Evolutionary conservation across 2,888 invertebrate genomes (phyloP).

Genomic region (Achlya flavicornis): DNA sequence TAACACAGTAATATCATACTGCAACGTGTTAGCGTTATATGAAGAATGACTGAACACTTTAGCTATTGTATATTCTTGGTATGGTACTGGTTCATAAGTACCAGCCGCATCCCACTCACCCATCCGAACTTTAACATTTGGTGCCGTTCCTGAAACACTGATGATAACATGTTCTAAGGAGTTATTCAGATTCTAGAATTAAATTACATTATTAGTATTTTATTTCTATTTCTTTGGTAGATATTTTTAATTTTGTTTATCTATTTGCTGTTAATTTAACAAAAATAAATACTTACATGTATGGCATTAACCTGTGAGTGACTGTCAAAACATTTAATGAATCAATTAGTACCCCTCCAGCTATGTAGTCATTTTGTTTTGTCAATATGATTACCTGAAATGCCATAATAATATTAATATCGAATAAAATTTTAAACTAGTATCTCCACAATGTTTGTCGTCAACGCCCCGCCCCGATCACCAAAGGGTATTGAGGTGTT

Average conservation of each 20-base stretch:
- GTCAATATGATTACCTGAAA: constrained; percentile 83
- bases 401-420: constrained; percentile 11
- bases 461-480: background rate
- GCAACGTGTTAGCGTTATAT: constrained; percentile 88
- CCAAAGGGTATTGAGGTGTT: background rate
- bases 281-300: constrained; percentile 75
- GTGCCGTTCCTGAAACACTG: constrained; percentile 75
- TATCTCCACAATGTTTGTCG: constrained; percentile 2
- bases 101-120: constrained; percentile 90
- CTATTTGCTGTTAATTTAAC: background rate
- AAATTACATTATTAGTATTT: background rate
- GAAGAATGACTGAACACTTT: constrained; percentile 85
- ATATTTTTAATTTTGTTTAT: too few relatives aligned
- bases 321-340: constrained; percentile 88
- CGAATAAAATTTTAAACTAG: background rate
- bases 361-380: constrained; percentile 85
- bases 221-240: too few relatives aligned
- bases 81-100: constrained; percentile 86
- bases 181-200: background rate
- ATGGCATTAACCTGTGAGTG: constrained; percentile 87
- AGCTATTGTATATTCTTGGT: constrained; percentile 84
- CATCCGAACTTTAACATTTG: constrained; percentile 86
- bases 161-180: background rate
- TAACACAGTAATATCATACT: constrained; percentile 92
- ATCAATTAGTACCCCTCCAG: constrained; percentile 89